These are phyloP conservation scores for Microtus oregoni DNA, from an alignment of 2,113 vertebrate species.

Conservation along the genomic window DNA sequence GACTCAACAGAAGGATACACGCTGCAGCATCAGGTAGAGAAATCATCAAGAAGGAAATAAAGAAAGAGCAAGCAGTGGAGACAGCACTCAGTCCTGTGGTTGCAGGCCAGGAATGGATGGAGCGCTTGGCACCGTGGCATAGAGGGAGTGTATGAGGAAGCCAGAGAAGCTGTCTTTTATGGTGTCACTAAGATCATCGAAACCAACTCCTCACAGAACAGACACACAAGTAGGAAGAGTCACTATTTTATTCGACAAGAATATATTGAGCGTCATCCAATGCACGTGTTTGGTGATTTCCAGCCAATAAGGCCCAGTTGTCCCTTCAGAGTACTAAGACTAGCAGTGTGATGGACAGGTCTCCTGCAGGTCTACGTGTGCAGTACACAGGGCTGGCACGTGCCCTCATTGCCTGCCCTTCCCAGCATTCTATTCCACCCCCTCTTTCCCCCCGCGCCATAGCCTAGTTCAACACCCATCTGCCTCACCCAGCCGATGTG, in stretches of 20 bases:
- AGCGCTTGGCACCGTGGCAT: background rate
- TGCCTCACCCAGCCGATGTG: background rate
- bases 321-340: background rate
- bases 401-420: background rate
- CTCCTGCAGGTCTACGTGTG: background rate
- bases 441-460: background rate
- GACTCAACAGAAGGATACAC: background rate
- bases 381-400: fast-evolving
- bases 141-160: background rate
- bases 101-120: fast-evolving
- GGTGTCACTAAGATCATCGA: background rate
- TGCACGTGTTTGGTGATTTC: background rate
- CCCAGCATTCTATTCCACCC: conserved; percentile 2
- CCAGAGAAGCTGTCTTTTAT: background rate
- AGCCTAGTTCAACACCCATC: background rate
- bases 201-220: background rate
- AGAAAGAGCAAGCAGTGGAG: too few species aligned
- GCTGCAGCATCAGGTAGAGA: background rate
- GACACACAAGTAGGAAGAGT: background rate
- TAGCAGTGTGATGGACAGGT: background rate
- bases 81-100: background rate
- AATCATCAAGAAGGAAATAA: background rate
- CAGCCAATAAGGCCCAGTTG: background rate
- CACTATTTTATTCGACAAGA: background rate
- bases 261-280: background rate